Evolutionary conservation across 2,113 vertebrate genomes (phyloP), one percentile per base, ranked within the genome.

Genomic region (Cyphomyrus discorhynchus): DNA sequence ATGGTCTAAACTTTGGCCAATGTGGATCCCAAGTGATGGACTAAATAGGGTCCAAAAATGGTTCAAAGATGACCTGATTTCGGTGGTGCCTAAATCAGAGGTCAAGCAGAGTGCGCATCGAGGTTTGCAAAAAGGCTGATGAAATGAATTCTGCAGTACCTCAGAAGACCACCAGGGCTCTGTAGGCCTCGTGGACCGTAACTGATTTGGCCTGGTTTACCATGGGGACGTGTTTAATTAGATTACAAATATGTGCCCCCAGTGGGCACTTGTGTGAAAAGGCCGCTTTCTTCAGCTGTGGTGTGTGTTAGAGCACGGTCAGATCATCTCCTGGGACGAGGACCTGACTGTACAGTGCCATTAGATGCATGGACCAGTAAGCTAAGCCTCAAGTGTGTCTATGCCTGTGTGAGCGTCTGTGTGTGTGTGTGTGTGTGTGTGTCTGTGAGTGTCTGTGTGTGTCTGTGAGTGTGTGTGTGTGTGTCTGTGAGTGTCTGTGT

Each of bases 141-240:
- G 62, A 70, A 70, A 70, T 31, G 1, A 80, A 42, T 80, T 35
- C 35, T 80, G 35, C 74, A 80, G 74, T 80, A 80, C 74, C 74
- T 42, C 35, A 19, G 74, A 17, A 19, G 13, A 80, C 74, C 31
- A 39, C 74, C 13, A 42, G 35, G 35, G 13, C 74, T 42, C 35
- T 15, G 13, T 13, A 39, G 35, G 74, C 31, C 35, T 42, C 62
- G 35, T 46, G 58, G 85, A 31, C 47, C 11, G 13, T 74, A 47
- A 90, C 58, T 87, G 86, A 90, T 35, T 62, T 35, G 49, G 49
- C 31, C 47, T 58, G 47, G 70, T 88, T 49, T 58, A 58, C 86
- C 85, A 87, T 89, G n/a, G 62, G n/a, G n/a, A 70, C 10, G 3
- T 70, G 74, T 88, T 91, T 91, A 93, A 92, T 93, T 92, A 92